These are phyloP conservation scores for Paralichthys olivaceus DNA, from an alignment of 2,113 vertebrate genomes.

Conservation along the genomic window DNA sequence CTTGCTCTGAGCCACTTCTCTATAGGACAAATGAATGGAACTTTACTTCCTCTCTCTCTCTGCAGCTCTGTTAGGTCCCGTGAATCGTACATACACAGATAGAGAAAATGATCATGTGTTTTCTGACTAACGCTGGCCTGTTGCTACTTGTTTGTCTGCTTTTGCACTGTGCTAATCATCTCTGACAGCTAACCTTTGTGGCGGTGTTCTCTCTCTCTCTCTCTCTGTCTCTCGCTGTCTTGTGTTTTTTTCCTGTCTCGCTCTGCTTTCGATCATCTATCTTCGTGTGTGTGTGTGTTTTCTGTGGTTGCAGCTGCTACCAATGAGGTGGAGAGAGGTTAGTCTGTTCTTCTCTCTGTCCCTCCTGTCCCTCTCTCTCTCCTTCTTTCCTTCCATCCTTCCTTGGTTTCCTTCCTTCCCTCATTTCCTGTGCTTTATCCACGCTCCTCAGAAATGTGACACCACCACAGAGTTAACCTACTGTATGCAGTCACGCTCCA, in stretches of 20 bases:
- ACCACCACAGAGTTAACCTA: conserved; percentile 20
- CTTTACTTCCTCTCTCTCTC: not conserved
- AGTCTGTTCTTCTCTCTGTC: conserved; percentile 84
- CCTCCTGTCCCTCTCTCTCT: conserved; percentile 49
- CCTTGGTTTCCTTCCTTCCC: conserved; percentile 36
- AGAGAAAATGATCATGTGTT: not conserved
- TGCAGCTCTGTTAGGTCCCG: not conserved
- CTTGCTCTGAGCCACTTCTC: not conserved
- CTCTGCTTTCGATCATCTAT: conserved; percentile 80
- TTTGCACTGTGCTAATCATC: conserved; percentile 72
- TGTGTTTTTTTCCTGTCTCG: conserved; percentile 68
- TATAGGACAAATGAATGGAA: not conserved
- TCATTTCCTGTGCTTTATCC: conserved; percentile 58
- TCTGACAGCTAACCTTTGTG: conserved; percentile 79
- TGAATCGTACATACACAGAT: not conserved
- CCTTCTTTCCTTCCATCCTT: conserved; percentile 1
- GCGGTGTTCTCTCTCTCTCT: conserved; percentile 70
- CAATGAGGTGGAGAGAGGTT: conserved; percentile 99
- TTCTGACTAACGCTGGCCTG: conserved; percentile 48
- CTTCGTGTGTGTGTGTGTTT: conserved; percentile 65
- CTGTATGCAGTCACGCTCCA: conserved; percentile 21
- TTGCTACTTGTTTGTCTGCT: conserved; percentile 66
- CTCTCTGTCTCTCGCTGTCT: conserved; percentile 67
- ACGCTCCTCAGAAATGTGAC: conserved; percentile 14
- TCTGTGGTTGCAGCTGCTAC: conserved; percentile 94